Evolutionary conservation across 2,888 invertebrate species (phyloP).

Genomic region (Diarsia brunnea): DNA sequence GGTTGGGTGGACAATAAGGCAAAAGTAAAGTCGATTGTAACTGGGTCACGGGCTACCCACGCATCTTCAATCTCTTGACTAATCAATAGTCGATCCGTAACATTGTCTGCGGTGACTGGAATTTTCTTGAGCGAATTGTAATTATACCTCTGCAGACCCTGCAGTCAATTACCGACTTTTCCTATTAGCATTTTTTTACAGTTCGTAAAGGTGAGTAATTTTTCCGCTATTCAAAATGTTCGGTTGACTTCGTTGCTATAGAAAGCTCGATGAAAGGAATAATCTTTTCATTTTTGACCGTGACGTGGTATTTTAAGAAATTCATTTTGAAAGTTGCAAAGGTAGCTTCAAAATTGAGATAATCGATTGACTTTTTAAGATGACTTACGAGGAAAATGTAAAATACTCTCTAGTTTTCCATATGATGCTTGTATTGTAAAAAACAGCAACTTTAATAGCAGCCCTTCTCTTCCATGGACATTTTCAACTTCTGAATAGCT

Average conservation of each 20-base stretch:
- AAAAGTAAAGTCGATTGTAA: conserved; percentile 60
- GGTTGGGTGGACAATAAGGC: conserved; percentile 63
- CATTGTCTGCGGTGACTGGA: conserved; percentile 49
- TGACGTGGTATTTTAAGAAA: conserved; percentile 20
- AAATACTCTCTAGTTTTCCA: neutral
- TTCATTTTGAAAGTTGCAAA: conserved; percentile 6
- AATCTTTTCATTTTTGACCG: conserved; percentile 28
- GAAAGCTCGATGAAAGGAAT: conserved; percentile 48
- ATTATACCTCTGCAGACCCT: conserved; percentile 49
- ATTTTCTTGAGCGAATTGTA: conserved; percentile 51
- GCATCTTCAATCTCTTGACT: conserved; percentile 63
- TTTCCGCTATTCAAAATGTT: conserved; percentile 49
- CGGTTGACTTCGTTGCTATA: conserved; percentile 44
- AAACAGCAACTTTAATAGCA: neutral
- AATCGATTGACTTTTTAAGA: conserved; percentile 1
- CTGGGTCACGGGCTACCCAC: conserved; percentile 69
- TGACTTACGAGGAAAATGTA: neutral
- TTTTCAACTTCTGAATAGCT: conserved; percentile 11
- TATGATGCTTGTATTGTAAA: neutral
- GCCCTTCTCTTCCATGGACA: neutral
- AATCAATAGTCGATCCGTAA: conserved; percentile 66
- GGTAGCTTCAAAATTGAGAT: neutral
- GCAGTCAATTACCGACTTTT: conserved; percentile 64
- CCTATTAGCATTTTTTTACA: conserved; percentile 56
- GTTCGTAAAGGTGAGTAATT: conserved; percentile 44